These are phyloP conservation scores for Stylophora pistillata DNA, from an alignment of 64 coral and sea anemone genomes.

Conservation along the genomic window DNA sequence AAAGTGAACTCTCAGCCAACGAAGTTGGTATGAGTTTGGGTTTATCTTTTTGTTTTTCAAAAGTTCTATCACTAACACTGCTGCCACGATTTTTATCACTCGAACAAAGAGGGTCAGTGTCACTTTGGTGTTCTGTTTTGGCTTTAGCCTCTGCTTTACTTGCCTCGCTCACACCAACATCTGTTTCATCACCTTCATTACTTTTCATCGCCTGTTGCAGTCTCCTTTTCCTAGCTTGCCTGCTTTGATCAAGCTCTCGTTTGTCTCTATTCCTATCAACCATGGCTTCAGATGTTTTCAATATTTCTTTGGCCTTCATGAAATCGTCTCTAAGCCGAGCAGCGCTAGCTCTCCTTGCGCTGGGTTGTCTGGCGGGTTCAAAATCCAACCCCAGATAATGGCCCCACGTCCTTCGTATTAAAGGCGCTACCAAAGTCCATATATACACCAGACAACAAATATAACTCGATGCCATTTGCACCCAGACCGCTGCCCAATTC, in stretches of 20 bases:
- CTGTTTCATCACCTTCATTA: background rate
- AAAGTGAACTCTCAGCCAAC: background rate
- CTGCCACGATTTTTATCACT: background rate
- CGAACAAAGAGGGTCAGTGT: background rate
- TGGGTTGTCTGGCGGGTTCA: slow-evolving; percentile 47
- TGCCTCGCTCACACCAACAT: background rate
- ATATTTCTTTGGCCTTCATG: slow-evolving; percentile 27
- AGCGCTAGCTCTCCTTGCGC: slow-evolving; percentile 74
- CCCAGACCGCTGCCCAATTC: slow-evolving; percentile 97
- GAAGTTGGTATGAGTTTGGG: background rate
- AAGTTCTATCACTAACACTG: background rate
- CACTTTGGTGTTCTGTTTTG: background rate
- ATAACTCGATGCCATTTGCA: slow-evolving; percentile 93
- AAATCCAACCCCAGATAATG: slow-evolving; percentile 74
- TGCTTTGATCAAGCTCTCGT: background rate
- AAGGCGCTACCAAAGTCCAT: slow-evolving; percentile 91
- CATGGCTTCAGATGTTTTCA: slow-evolving; percentile 21
- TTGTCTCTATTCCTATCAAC: background rate
- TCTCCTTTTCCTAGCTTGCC: slow-evolving; percentile 6
- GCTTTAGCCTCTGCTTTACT: background rate
- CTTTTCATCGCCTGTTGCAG: background rate
- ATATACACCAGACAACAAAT: slow-evolving; percentile 93
- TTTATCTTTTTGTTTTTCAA: background rate
- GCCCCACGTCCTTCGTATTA: slow-evolving; percentile 89
- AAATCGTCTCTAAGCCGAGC: slow-evolving; percentile 71